phyloP scores from a whole-genome alignment of 2,888 invertebrate species.

The Galeopsomyia nigrocyanea region DNA sequence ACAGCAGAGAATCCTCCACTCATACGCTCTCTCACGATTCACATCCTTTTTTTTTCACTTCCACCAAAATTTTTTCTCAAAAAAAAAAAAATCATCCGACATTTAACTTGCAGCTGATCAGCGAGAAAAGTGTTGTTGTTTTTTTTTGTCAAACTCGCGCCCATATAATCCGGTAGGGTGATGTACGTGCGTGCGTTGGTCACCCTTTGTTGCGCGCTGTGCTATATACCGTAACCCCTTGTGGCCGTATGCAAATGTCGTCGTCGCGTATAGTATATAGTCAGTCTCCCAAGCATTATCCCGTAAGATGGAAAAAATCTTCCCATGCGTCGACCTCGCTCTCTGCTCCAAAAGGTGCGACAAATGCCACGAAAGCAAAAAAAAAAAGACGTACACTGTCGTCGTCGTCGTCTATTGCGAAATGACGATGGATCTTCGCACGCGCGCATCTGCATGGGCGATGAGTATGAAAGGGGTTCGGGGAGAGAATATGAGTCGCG shows the following conservation, averaged over 20 bases:
- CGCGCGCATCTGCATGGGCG: background rate
- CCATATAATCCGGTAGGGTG: constrained; percentile 44
- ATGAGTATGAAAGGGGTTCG: no score
- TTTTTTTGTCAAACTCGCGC: constrained; percentile 35
- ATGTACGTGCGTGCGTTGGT: constrained; percentile 42
- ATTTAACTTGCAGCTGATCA: constrained; percentile 9
- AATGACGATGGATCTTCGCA: constrained; percentile 40
- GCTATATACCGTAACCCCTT: constrained; percentile 38
- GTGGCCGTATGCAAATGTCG: constrained; percentile 44
- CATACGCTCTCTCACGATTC: no score
- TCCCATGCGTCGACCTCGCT: constrained; percentile 31
- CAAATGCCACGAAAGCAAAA: constrained; percentile 2
- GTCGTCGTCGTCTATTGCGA: constrained; percentile 7
- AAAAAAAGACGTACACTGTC: constrained; percentile 11
- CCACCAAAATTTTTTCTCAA: background rate
- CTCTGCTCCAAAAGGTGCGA: constrained; percentile 21
- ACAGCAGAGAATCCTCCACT: no score
- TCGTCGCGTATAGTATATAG: constrained; percentile 5
- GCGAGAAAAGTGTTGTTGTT: constrained; percentile 10
- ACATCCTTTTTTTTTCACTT: no score
- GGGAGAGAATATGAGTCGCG: no score
- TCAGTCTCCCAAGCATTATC: constrained; percentile 37
- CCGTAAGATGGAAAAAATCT: constrained; percentile 48
- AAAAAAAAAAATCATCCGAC: background rate
- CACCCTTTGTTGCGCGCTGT: constrained; percentile 40